Evolutionary conservation across 2,888 invertebrate genomes (phyloP), one percentile per base, ranked within the genome.

Genomic region (Orchesella flavescens): DNA sequence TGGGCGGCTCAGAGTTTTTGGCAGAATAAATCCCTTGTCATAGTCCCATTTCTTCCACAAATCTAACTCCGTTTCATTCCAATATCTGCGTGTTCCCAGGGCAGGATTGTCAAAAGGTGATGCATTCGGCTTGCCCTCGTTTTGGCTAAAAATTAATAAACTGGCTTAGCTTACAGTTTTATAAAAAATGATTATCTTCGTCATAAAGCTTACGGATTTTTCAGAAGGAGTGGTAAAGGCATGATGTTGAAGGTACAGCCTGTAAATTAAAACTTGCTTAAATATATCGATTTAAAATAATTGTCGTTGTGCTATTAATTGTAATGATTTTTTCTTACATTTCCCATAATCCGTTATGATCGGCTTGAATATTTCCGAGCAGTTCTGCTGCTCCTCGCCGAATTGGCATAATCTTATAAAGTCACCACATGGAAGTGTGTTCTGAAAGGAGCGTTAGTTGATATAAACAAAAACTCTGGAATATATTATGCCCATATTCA

Each of bases 321-420:
- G n/a, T n/a, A n/a, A 34, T 7, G 34, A 2, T 34, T 34, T 34
- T 34, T 34, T 34, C 34, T 34, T 76, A 89, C 96, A 96, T 2
- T 95, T 91, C 0, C 96, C 96, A 89, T 95, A 95, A 88, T 96
- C 96, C 0, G 96, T 95, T 80, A 95, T 91, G 71, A 94, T 93
- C 0, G 94, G 93, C 89, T 94, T 94, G 90, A 96, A 95, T 79
- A 94, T 90, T 68, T 93, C 91, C 12, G 93, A 91, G 89, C 96
- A 96, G 69, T 92, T 91, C 88, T 92, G 91, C 0, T 87, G 88
- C 13, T 91, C 91, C 0, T 93, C 93, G 84, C 93, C 93, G 93
- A 94, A 96, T 80, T 91, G 90, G 89, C 96, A 96, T 43, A 92
- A 90, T 19, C 93, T 91, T 17, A 96, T 89, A 93, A 95, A 93